Conservation (phyloP, 2,113 vertebrate species). For the Zeus faber region DNA sequence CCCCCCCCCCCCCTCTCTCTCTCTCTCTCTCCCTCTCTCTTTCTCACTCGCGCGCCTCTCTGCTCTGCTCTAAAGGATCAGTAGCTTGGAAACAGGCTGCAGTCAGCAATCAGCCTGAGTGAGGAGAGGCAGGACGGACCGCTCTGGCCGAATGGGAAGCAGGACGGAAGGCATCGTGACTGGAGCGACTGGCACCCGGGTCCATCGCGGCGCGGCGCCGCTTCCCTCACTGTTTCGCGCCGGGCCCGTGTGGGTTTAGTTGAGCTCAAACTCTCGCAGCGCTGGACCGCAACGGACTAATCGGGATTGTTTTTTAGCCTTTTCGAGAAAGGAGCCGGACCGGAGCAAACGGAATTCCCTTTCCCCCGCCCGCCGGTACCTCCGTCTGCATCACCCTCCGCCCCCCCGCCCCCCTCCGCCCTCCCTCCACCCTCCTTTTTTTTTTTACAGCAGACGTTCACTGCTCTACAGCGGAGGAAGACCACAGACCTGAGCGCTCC, state of each 20-base stretch:
- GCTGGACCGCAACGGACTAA: neutral
- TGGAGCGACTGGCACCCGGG: too few species aligned
- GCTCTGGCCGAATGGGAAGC: conserved; percentile 38
- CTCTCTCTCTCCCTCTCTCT: conserved; percentile 28
- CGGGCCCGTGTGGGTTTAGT: neutral
- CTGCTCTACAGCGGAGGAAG: too few species aligned
- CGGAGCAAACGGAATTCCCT: neutral
- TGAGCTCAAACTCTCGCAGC: too few species aligned
- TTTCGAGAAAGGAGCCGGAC: too few species aligned
- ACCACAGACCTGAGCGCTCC: neutral
- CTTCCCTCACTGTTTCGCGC: too few species aligned
- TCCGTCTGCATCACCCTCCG: neutral
- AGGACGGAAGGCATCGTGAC: too few species aligned
- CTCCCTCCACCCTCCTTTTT: neutral
- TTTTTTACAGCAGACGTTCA: neutral
- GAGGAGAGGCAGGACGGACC: conserved; percentile 43
- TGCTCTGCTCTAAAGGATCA: conserved; percentile 63
- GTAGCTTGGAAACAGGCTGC: conserved; percentile 66
- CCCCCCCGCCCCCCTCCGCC: neutral
- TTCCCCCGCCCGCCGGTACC: neutral
- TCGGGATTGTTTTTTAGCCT: too few species aligned
- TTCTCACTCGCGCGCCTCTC: conserved; percentile 40
- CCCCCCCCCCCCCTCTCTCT: neutral
- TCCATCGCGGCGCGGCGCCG: neutral
- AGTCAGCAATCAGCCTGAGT: conserved; percentile 61